These are phyloP conservation scores for Morpho deidamia DNA, from an alignment of 2,888 invertebrate species.

Conservation along the genomic window DNA sequence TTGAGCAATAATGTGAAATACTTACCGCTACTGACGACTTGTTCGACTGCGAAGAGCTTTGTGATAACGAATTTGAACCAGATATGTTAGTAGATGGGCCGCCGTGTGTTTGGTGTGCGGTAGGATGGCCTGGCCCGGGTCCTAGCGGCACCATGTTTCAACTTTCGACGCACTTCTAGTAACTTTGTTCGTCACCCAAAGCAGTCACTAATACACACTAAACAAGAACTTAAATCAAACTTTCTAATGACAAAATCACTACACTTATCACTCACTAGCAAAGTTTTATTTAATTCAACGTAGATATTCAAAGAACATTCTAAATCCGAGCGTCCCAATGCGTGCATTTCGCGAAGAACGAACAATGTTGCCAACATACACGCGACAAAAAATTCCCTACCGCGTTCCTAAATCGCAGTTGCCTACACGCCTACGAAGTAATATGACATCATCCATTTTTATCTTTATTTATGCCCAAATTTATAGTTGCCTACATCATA, in stretches of 20 bases:
- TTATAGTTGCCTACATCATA: constrained; percentile 1
- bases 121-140: constrained; percentile 80
- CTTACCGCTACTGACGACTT: constrained; percentile 75
- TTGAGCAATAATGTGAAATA: constrained; percentile 22
- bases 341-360: constrained; percentile 74
- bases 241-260: constrained; percentile 40
- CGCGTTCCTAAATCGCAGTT: constrained; percentile 32
- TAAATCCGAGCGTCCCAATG: constrained; percentile 73
- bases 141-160: constrained; percentile 85
- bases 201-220: constrained; percentile 63
- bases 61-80: constrained; percentile 69
- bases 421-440: constrained; percentile 17
- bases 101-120: constrained; percentile 73
- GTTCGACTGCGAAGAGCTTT: constrained; percentile 67
- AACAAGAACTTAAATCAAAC: constrained; percentile 45
- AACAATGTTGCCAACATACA: constrained; percentile 60
- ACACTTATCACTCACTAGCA: constrained; percentile 48
- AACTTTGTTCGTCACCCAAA: constrained; percentile 67
- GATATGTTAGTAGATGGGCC: constrained; percentile 67
- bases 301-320: constrained; percentile 71
- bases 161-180: constrained; percentile 67
- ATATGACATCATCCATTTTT: constrained; percentile 22
- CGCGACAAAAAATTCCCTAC: constrained; percentile 37
- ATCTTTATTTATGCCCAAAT: background rate
- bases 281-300: constrained; percentile 56